These are phyloP conservation scores for Oceanodroma leucorhoa DNA, from an alignment of 2,797 vertebrate species.

Conservation along the genomic window DNA sequence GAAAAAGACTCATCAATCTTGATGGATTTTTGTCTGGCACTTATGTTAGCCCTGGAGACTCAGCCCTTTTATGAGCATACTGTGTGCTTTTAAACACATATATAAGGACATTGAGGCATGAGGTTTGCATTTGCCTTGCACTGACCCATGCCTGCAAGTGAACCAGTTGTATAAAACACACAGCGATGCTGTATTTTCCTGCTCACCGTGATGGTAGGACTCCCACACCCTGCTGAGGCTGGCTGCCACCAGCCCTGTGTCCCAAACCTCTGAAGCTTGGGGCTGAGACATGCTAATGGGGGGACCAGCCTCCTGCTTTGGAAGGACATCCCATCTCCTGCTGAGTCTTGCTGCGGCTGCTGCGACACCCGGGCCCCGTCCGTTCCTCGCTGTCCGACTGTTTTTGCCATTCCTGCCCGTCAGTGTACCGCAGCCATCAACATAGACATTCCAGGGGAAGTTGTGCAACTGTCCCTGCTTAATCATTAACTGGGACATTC, in stretches of 20 bases:
- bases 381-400: fast-evolving
- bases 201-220: neutral
- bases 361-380: neutral
- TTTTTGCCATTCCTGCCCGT: constrained; percentile 19
- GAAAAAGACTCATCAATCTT: constrained; percentile 6
- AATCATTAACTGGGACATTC: constrained; percentile 53
- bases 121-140: constrained; percentile 37
- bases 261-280: neutral
- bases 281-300: fast-evolving
- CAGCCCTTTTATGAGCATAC: constrained; percentile 23
- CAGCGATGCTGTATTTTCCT: neutral
- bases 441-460: constrained; percentile 45
- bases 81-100: constrained; percentile 7
- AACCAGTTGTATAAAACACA: neutral
- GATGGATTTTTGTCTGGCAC: constrained; percentile 39
- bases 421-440: constrained; percentile 26
- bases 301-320: neutral
- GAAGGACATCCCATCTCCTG: neutral
- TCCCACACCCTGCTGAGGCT: neutral
- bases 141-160: neutral
- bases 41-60: constrained; percentile 18
- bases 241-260: neutral
- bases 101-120: neutral
- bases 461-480: constrained; percentile 23
- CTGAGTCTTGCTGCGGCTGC: neutral